A percentile compares a stretch with the other conserved stretches of the same genome.
These are phyloP conservation scores for Chloroclystis v-ata DNA, from an alignment of 2,888 invertebrate species.

Conservation along the genomic window DNA sequence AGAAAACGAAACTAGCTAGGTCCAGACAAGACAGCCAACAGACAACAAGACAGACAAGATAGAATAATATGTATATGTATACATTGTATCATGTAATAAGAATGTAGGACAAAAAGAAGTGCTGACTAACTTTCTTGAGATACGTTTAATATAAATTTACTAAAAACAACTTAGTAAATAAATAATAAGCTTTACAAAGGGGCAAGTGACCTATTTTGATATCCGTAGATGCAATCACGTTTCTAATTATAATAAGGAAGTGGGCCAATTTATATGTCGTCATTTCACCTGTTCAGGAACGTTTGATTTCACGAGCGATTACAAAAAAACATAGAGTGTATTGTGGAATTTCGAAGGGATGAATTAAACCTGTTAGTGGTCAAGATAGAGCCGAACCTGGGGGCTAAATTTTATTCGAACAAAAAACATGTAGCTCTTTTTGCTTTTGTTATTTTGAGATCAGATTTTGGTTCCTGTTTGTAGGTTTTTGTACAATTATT, in stretches of 20 bases:
- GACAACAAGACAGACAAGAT: no score
- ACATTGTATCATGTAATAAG: no score
- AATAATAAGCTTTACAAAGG: not conserved
- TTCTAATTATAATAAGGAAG: conserved; percentile 54
- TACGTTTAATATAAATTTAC: no score
- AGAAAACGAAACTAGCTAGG: not conserved
- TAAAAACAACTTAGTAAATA: no score
- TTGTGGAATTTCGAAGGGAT: conserved; percentile 16
- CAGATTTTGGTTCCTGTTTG: not conserved
- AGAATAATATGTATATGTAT: no score
- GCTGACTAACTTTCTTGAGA: no score
- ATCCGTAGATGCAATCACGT: conserved; percentile 24
- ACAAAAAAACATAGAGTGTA: conserved; percentile 25
- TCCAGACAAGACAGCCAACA: not conserved
- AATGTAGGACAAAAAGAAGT: no score
- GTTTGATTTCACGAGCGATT: conserved; percentile 57
- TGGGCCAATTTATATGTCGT: conserved; percentile 37
- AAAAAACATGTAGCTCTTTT: conserved; percentile 4
- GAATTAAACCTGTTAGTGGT: conserved; percentile 19
- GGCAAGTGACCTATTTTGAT: conserved; percentile 24
- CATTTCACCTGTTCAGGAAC: conserved; percentile 50
- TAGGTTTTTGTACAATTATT: not conserved
- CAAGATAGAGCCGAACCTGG: conserved; percentile 7
- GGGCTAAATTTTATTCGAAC: conserved; percentile 3
- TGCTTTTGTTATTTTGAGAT: not conserved